phyloP scores from a whole-genome alignment of 2,888 invertebrate species.

The Folsomia manolachei region DNA sequence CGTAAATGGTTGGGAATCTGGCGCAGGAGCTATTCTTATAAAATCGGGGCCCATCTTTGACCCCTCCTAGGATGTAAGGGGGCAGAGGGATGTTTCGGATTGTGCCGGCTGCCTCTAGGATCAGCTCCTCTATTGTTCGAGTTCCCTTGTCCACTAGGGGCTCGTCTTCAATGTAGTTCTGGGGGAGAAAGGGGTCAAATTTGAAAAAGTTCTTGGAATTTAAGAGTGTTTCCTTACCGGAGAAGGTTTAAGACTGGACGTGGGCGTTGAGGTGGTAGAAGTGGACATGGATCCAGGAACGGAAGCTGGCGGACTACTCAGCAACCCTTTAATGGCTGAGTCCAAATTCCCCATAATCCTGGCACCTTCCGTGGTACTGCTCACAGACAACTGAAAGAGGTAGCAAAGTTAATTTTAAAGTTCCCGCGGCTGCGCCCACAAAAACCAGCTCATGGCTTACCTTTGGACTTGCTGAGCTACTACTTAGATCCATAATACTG shows the following conservation, averaged over 20 bases:
- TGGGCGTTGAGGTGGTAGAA: neutral
- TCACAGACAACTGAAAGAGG: neutral
- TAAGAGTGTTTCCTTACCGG: too few species aligned
- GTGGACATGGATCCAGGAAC: neutral
- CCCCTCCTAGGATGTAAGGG: conserved; percentile 62
- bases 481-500: too few species aligned
- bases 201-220: neutral
- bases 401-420: neutral
- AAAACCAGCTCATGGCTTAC: too few species aligned
- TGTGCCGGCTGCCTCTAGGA: conserved; percentile 60
- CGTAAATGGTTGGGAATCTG: conserved; percentile 82
- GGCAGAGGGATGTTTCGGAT: conserved; percentile 66
- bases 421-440: too few species aligned
- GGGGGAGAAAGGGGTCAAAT: too few species aligned
- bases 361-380: too few species aligned
- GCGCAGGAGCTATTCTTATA: conserved; percentile 73
- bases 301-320: neutral
- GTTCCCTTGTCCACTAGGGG: conserved; percentile 64
- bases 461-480: too few species aligned
- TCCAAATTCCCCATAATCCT: too few species aligned
- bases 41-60: conserved; percentile 69
- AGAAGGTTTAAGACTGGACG: too few species aligned
- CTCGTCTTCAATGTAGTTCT: conserved; percentile 55
- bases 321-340: too few species aligned
- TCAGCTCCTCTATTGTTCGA: conserved; percentile 67